These are phyloP conservation scores for Platyrinchus mystaceus DNA, from an alignment of 2,797 vertebrate species.

Conservation along the genomic window DNA sequence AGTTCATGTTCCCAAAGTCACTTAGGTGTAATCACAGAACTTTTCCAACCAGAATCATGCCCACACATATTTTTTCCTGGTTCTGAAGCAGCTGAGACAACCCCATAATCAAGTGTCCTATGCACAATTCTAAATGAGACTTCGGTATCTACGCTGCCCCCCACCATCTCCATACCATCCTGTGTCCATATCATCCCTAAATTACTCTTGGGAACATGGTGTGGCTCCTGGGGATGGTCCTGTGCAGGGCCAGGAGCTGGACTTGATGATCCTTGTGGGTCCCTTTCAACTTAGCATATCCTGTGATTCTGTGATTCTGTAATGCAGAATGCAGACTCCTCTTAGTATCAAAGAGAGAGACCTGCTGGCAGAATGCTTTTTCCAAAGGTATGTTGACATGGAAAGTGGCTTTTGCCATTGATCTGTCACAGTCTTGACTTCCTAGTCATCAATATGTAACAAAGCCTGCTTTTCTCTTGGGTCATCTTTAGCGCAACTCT, in stretches of 20 bases:
- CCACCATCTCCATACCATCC: background rate
- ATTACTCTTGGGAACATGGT: background rate
- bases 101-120: background rate
- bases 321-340: background rate
- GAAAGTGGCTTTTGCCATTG: background rate
- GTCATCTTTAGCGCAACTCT: background rate
- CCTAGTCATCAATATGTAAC: background rate
- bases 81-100: background rate
- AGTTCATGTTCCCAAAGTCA: background rate
- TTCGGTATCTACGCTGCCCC: background rate
- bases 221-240: background rate
- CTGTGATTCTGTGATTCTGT: background rate
- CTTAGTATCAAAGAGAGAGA: background rate
- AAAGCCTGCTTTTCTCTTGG: background rate
- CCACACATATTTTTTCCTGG: no score
- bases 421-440: background rate
- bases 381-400: fast-evolving
- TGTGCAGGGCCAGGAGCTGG: background rate
- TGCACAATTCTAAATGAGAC: background rate
- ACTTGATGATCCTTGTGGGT: background rate
- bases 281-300: background rate
- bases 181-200: background rate
- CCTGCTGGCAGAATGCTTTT: background rate
- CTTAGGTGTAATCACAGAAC: background rate
- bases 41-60: background rate